phyloP scores from a whole-genome alignment of 2,888 invertebrate species.

The Sclerodermus sp. region DNA sequence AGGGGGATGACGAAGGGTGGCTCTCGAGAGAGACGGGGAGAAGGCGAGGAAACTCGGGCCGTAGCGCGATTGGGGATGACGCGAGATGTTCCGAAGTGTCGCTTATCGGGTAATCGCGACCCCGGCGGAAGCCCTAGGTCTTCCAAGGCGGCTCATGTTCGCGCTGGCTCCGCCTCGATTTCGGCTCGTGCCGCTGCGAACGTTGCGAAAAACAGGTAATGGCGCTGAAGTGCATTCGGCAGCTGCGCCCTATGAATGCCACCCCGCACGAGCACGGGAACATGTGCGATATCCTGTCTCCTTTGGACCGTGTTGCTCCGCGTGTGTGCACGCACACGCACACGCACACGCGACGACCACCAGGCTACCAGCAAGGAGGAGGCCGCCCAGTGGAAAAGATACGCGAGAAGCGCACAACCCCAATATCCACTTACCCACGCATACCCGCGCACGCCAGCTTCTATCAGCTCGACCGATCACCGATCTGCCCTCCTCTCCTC shows the following conservation, averaged over 20 bases:
- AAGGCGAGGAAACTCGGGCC: too few species aligned
- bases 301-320: conserved; percentile 25
- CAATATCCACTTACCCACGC: too few species aligned
- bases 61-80: too few species aligned
- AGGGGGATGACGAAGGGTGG: too few species aligned
- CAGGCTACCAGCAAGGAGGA: conserved; percentile 15
- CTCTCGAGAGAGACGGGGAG: too few species aligned
- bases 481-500: too few species aligned
- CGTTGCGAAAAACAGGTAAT: conserved; percentile 45
- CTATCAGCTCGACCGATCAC: too few species aligned
- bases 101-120: too few species aligned
- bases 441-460: too few species aligned
- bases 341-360: conserved; percentile 5
- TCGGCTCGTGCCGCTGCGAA: conserved; percentile 9
- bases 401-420: conserved; percentile 9
- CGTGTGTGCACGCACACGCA: conserved; percentile 18
- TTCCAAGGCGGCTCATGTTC: neutral
- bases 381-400: conserved; percentile 35
- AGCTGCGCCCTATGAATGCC: conserved; percentile 44
- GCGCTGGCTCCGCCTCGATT: conserved; percentile 21
- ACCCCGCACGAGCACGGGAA: conserved; percentile 32
- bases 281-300: conserved; percentile 37
- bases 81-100: too few species aligned
- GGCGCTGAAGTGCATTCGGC: conserved; percentile 46
- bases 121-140: too few species aligned